Base-by-base conservation (phyloP, 2,797 vertebrate species). In the Crypturellus tataupa region DNA sequence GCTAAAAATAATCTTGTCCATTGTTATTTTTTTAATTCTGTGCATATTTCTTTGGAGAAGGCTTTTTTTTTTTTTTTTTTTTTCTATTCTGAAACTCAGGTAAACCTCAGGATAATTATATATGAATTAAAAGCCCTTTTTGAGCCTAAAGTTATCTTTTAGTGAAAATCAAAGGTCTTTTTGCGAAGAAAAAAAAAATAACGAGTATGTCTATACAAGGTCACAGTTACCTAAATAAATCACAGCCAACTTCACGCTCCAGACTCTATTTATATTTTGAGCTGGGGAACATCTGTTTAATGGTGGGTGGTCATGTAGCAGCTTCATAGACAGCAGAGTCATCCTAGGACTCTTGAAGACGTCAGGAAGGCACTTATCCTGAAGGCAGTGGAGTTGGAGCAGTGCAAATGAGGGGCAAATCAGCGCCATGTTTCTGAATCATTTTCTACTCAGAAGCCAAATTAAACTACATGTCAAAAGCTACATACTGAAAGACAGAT, bases 221-320 rank as follows among this genome's bases (percentile, higher is more conserved):
- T 96, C 95, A 90, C 78, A 55, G 71, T 94, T 96, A 96, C 95
- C 94, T 96, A 96, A 95, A 94, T 97, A 95, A 97, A 97, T 97
- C 91, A 96, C 73, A 92, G 87, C 85, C 95, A 96, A 68, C 80
- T 94, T 94, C 89, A 90, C 23, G 7, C 85, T 95, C 75, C 85
- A 95, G 91, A 86, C 85, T 94, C 23, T 89, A 95, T 97, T 97
- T 95, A 92, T 95, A 95, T 96, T 94, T 93, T 96, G 87, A 94
- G 83, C 80, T 83, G 86, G 68, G 25, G 91, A 97, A 96, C 95
- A 96, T 96, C 94, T 97, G 96, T 96, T 95, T 94, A 94, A 78
- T 95, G 87, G 87, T 96, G 95, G 96, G 96, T 96, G 95, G 96
- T 90, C 95, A 95, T 94, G 89, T 91, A 96, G 73, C 58, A 87